Base-by-base conservation (phyloP, 2,888 invertebrate species). In the Tetrapedia diversipes region DNA sequence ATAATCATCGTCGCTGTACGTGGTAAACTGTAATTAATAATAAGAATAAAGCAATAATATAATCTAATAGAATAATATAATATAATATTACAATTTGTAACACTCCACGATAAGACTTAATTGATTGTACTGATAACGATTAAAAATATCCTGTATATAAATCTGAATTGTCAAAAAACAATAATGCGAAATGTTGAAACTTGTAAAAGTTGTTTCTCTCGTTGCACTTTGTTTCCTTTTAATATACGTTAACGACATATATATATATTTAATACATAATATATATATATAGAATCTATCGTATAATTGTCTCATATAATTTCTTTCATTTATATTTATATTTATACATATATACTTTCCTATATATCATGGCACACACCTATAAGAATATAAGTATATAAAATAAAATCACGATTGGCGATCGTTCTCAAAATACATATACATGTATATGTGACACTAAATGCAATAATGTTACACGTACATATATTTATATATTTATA, bases 11-110 rank as follows among this genome's bases (percentile, higher is more conserved):
- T 56, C 39, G 34, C 49, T 72, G 60, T 57, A 66, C 45, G 61
- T 75, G 67, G 45, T 54, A 61, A 2, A 49, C 69, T 63, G 16
- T 63, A 75, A 51, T 77, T 72, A 77, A 68, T 68, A 70, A 73
- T 64, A 80, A 80, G 60, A 85, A 82, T 69, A 76, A 79, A 83
- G 77, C 63, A 76, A 81, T 84, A 82, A 60, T 60, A 59, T 27
- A 27, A 54, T 51, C 29, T 53, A 53, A 37, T 27, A 54, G 7
- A 8, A 80, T 76, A 53, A 45, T 57, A 53, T 80, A 77, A 84
- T 84, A 83, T 86, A 83, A 82, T 82, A 80, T 77, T 72, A 81
- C 72, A 83, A 79, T 61, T 70, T 71, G 80, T 85, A 89, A 89
- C 86, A 87, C 84, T 89, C 86, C 88, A 82, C 70, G 56, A 83